These are phyloP conservation scores for Hydra vulgaris DNA, from an alignment of 30 jellyfish, hydroid and myxozoan species.

Conservation along the genomic window DNA sequence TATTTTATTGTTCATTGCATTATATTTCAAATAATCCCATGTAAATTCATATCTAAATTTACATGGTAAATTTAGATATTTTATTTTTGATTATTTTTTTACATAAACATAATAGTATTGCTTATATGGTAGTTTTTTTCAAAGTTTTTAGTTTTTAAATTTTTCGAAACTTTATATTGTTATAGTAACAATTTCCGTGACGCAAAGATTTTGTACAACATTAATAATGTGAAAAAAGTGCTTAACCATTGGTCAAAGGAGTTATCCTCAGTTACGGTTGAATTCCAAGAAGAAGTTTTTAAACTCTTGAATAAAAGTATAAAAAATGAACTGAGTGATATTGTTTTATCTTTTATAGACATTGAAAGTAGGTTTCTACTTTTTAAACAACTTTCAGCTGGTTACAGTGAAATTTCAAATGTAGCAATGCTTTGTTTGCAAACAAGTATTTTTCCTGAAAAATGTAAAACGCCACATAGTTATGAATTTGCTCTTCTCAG, in stretches of 20 bases:
- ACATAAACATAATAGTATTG: too few species aligned
- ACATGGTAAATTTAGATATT: too few species aligned
- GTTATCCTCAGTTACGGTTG: constrained; percentile 30
- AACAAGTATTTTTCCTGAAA: constrained; percentile 60
- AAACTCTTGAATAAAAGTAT: constrained; percentile 10
- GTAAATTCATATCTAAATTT: too few species aligned
- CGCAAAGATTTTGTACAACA: constrained; percentile 49
- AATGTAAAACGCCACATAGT: constrained; percentile 30
- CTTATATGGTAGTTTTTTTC: too few species aligned
- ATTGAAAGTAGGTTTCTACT: constrained; percentile 45
- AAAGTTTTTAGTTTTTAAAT: too few species aligned
- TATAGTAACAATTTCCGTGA: constrained; percentile 71
- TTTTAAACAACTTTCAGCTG: constrained; percentile 54
- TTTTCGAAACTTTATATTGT: not conserved
- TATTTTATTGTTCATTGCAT: too few species aligned
- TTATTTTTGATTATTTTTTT: too few species aligned
- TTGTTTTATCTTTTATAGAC: constrained; percentile 25
- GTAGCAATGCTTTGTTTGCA: constrained; percentile 80
- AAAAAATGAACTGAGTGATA: constrained; percentile 27
- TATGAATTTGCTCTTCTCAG: constrained; percentile 44
- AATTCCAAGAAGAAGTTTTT: constrained; percentile 30
- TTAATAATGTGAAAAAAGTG: constrained; percentile 40
- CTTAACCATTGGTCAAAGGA: constrained; percentile 63
- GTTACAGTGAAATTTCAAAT: constrained; percentile 71
- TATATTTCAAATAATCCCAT: too few species aligned